Base-by-base conservation (phyloP, 2,888 invertebrate species). In the Melanchra persicariae region DNA sequence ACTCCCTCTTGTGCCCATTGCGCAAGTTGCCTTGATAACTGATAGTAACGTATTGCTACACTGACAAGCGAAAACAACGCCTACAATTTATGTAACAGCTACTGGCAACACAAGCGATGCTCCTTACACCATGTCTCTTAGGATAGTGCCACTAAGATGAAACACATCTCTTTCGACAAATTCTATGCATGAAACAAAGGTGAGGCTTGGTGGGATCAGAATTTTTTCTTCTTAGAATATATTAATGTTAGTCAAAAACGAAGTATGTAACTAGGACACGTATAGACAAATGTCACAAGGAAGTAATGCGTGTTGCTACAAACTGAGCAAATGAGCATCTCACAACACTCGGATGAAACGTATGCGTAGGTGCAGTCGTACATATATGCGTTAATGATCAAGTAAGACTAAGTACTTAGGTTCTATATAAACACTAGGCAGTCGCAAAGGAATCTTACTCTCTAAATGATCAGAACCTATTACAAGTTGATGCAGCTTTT, bases 11-110 rank as follows among this genome's bases (percentile, higher is more conserved):
- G 87, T 58, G 70, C 74, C 73, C 72, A 89, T 94, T 94, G 88
- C 92, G 87, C 85, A 93, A 93, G 84, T 86, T 64, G 83, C 85
- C 83, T 89, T 90, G 91, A 92, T 93, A 93, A 92, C 90, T 88
- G 91, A 92, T 91, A 92, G 91, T 91, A 91, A 92, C 81, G 87
- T 84, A 86, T 93, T 93, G 91, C 93, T 90, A 89, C 91, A 94
- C 88, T 89, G 92, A 90, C 89, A 89, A 87, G 85, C 87, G 87
- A 90, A 87, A 88, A 91, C 89, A 91, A 90, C 92, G 92, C 90
- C 91, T 90, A 90, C 86, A 80, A 69, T 87, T 93, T 93, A 93
- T 91, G 90, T 92, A 93, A 93, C 82, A 71, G 74, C 85, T 82
- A 82, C 84, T 83, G 75, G 64, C 62, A 78, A 79, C 79, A 85